A percentile compares a stretch with the other conserved stretches of the same genome.
These are phyloP conservation scores for Oscheius sp. DNA, from an alignment of 2,888 invertebrate genomes.

Conservation along the genomic window DNA sequence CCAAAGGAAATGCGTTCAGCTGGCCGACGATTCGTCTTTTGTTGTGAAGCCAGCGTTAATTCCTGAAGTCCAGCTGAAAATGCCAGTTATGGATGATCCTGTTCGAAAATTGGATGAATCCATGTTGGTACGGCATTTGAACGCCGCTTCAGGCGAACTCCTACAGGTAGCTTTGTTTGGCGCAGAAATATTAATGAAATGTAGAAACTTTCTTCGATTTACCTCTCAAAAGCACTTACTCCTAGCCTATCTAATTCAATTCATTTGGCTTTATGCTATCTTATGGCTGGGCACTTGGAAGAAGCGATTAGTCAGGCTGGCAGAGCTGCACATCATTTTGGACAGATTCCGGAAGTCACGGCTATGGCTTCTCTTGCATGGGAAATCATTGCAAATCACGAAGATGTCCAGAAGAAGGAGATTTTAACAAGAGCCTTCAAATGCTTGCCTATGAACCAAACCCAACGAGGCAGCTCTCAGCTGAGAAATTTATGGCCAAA, in stretches of 20 bases:
- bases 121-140: slow-evolving; percentile 34
- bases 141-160: slow-evolving; percentile 30
- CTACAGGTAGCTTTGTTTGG: slow-evolving; percentile 31
- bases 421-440: slow-evolving; percentile 47
- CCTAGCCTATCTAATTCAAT: slow-evolving; percentile 19
- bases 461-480: slow-evolving; percentile 43
- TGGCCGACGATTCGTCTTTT: slow-evolving; percentile 38
- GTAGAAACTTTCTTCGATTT: slow-evolving; percentile 15
- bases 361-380: slow-evolving; percentile 50
- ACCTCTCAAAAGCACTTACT: background rate
- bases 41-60: slow-evolving; percentile 34
- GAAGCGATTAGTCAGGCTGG: slow-evolving; percentile 41
- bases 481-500: slow-evolving; percentile 48
- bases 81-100: background rate
- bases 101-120: slow-evolving; percentile 36
- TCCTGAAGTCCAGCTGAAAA: slow-evolving; percentile 19
- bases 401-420: slow-evolving; percentile 47
- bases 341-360: slow-evolving; percentile 24
- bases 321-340: slow-evolving; percentile 29
- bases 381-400: slow-evolving; percentile 55
- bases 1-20: slow-evolving; percentile 31
- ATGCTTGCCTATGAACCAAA: slow-evolving; percentile 46
- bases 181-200: too few species aligned
- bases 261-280: slow-evolving; percentile 43
- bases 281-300: slow-evolving; percentile 48